Percentiles rank a stretch among this genome's conserved stretches.
phyloP scores from a whole-genome alignment of 2,797 vertebrate genomes.

The Tauraco hartlaubi region DNA sequence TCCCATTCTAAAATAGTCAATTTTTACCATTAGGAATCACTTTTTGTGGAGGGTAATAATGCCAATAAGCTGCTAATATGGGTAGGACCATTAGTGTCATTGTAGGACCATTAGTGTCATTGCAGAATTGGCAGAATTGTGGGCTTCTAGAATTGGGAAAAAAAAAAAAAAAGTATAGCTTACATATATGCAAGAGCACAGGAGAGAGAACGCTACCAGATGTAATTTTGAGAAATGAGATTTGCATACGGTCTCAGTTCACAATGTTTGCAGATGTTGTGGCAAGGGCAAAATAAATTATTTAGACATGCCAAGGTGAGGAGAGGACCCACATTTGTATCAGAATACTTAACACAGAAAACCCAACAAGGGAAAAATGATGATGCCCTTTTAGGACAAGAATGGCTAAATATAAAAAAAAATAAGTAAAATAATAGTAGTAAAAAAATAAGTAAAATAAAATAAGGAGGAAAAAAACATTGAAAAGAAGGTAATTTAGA shows the following conservation, averaged over 20 bases:
- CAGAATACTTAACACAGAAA: background rate
- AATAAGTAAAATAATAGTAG: background rate
- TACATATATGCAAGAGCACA: background rate
- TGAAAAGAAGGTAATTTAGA: background rate
- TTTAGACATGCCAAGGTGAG: background rate
- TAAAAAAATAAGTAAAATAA: background rate
- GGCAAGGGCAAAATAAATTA: background rate
- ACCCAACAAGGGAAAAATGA: background rate
- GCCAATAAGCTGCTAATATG: background rate
- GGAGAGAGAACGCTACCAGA: background rate
- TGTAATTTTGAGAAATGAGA: background rate
- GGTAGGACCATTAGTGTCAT: background rate
- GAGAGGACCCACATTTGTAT: background rate
- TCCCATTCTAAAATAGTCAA: background rate
- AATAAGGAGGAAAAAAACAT: background rate
- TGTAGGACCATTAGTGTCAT: background rate
- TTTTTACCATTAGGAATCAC: background rate
- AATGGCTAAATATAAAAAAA: background rate
- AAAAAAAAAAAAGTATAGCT: background rate
- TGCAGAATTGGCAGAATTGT: background rate
- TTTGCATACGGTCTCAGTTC: slow-evolving; percentile 9
- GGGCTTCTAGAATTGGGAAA: background rate
- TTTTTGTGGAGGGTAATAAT: background rate
- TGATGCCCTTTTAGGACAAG: background rate
- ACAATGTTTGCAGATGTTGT: background rate